These are phyloP conservation scores for Discoglossus pictus DNA, from an alignment of 2,797 vertebrate genomes.

Conservation along the genomic window DNA sequence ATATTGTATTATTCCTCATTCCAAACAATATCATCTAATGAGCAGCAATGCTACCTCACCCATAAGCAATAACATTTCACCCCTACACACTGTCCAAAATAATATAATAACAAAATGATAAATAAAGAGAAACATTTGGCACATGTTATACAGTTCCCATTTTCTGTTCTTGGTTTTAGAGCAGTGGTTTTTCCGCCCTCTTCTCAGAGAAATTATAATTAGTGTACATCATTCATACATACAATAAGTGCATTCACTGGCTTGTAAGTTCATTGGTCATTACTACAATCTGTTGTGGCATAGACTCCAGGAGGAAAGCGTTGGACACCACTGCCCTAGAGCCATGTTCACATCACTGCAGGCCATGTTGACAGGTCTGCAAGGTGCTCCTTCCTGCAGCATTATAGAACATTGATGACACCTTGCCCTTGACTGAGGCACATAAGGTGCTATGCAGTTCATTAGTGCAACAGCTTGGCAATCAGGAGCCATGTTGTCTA, in stretches of 20 bases:
- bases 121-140: constrained; percentile 28
- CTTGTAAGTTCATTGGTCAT: neutral
- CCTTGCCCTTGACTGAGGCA: constrained; percentile 65
- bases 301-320: constrained; percentile 1
- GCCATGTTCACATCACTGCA: constrained; percentile 29
- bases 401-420: constrained; percentile 43
- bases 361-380: constrained; percentile 60
- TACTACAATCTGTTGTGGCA: constrained; percentile 1
- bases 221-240: neutral
- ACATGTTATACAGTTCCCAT: constrained; percentile 6
- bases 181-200: constrained; percentile 11
- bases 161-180: constrained; percentile 10
- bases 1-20: neutral
- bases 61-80: constrained; percentile 6
- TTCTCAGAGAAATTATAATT: neutral
- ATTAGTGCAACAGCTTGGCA: constrained; percentile 65
- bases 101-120: constrained; percentile 12
- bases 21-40: neutral
- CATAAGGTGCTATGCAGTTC: constrained; percentile 66
- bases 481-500: constrained; percentile 62
- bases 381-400: constrained; percentile 60
- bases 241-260: neutral
- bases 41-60: neutral
- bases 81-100: neutral
- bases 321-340: constrained; percentile 14